Evolutionary conservation across 2,797 vertebrate species (phyloP), one percentile per base, ranked within the genome.

Genomic region (Melopsittacus undulatus): DNA sequence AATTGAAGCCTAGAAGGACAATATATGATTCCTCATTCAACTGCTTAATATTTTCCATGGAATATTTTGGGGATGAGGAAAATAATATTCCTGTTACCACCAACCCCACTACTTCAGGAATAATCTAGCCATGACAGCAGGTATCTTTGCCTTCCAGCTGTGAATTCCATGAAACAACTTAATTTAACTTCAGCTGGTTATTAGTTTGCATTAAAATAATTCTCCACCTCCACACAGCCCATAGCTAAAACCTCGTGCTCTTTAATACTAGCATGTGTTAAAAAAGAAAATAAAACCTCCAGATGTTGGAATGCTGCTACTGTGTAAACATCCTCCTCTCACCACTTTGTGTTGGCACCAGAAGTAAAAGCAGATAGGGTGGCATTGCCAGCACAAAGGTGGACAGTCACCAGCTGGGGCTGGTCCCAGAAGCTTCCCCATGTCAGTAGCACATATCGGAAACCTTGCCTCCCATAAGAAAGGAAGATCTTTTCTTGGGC

Each of bases 121-220:
- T 22, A 78, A 76, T 6, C 13, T 59, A 56, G 7, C n/a, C 40
- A 26, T 70, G 34, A 19, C 9, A 52, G 29, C 4, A 67, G 26
- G 7, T 84, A 73, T 62, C 49, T 84, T 90, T 79, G n/a, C 59
- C 54, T 92, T 92, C 46, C 8, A 66, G 70, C 56, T 84, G 67
- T 3, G 6, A 70, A 82, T 84, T 84, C 51, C 11, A n/a, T 64
- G 78, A 76, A 93, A 30, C 21, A 70, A 46, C 48, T 76, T 64
- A 81, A 74, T 69, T 92, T 76, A 87, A 68, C 38, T 22, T 82
- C 32, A 68, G 4, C 10, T 62, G 7, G 11, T 45, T 75, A 51
- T 73, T 84, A 92, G 21, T 81, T 63, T 79, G 8, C n/a, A 76
- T 69, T 90, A 79, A 66, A 94, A 72, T 81, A 92, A 49, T 82